Conservation (phyloP, 2,888 invertebrate species). For the Rhabditoides inermis region DNA sequence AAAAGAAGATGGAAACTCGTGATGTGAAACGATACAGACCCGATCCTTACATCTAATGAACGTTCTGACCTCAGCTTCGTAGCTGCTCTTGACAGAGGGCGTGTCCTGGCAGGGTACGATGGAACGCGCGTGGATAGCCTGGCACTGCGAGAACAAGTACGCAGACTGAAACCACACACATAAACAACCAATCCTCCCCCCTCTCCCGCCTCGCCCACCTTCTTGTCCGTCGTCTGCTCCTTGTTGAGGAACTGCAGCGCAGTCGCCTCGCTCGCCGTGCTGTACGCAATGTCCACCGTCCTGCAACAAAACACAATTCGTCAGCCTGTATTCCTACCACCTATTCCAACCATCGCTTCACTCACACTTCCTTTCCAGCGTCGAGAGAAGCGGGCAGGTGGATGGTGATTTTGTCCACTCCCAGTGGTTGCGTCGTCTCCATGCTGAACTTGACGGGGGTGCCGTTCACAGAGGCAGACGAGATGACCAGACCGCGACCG, state of each 20-base stretch:
- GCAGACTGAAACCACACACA: constrained; percentile 14
- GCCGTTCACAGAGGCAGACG: constrained; percentile 31
- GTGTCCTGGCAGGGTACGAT: constrained; percentile 88
- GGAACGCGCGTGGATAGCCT: constrained; percentile 54
- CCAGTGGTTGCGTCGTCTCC: too few relatives aligned
- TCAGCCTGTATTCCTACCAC: not conserved
- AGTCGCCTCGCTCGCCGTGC: constrained; percentile 52
- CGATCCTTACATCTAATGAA: not conserved
- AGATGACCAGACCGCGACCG: constrained; percentile 38
- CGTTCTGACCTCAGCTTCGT: constrained; percentile 61
- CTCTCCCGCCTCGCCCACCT: constrained; percentile 58
- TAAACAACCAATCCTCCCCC: constrained; percentile 59
- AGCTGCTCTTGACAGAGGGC: constrained; percentile 80
- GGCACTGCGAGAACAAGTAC: constrained; percentile 40
- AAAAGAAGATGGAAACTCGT: too few relatives aligned
- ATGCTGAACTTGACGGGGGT: constrained; percentile 29
- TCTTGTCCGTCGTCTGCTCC: constrained; percentile 77
- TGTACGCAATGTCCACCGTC: constrained; percentile 28
- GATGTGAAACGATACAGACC: too few relatives aligned
- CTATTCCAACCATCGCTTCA: not conserved
- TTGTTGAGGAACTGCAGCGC: constrained; percentile 82
- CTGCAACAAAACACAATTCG: constrained; percentile 4
- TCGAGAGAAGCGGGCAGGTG: constrained; percentile 23
- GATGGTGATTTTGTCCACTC: constrained; percentile 27
- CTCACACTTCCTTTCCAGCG: constrained; percentile 21